Percentiles rank a stretch among this genome's conserved stretches.
Evolutionary conservation across 2,888 invertebrate genomes (phyloP).

Genomic region (Andrena marginata): DNA sequence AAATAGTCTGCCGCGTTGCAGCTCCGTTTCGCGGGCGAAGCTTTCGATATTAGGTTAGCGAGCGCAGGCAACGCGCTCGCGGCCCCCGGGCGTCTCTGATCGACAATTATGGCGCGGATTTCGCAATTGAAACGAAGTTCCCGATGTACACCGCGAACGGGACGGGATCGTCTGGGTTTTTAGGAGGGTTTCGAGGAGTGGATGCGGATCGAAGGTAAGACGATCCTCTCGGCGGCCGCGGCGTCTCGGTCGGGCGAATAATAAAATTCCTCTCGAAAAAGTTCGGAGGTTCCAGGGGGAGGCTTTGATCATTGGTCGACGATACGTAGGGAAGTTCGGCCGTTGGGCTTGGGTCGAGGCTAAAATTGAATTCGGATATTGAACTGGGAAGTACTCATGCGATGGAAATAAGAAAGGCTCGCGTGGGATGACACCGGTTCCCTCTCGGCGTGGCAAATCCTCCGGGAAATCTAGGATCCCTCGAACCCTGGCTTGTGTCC

Average conservation of each 20-base stretch:
- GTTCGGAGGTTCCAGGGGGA: not conserved
- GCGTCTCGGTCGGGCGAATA: not conserved
- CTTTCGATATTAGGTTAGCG: constrained; percentile 53
- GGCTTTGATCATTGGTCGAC: constrained; percentile 30
- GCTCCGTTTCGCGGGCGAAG: constrained; percentile 10
- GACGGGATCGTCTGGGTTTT: not conserved
- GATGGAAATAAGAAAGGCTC: constrained; percentile 85
- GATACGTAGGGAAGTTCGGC: constrained; percentile 16
- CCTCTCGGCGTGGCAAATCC: constrained; percentile 89
- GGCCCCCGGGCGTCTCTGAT: not conserved
- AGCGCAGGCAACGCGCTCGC: constrained; percentile 22
- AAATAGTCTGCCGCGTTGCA: constrained; percentile 34
- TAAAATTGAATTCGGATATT: constrained; percentile 56
- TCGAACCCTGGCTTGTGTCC: constrained; percentile 90
- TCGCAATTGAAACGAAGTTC: constrained; percentile 5
- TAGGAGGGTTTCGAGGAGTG: not conserved
- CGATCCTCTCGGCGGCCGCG: not conserved
- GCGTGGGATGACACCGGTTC: constrained; percentile 90
- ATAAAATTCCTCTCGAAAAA: constrained; percentile 1
- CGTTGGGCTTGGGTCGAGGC: not conserved
- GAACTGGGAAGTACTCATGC: constrained; percentile 35
- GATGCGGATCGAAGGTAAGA: too few species aligned
- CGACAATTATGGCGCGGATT: constrained; percentile 33
- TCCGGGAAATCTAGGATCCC: constrained; percentile 94
- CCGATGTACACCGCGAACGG: not conserved